Evolutionary conservation across 2,113 vertebrate species (phyloP), one percentile per base, ranked within the genome.

Genomic region (Brachirus orientalis): DNA sequence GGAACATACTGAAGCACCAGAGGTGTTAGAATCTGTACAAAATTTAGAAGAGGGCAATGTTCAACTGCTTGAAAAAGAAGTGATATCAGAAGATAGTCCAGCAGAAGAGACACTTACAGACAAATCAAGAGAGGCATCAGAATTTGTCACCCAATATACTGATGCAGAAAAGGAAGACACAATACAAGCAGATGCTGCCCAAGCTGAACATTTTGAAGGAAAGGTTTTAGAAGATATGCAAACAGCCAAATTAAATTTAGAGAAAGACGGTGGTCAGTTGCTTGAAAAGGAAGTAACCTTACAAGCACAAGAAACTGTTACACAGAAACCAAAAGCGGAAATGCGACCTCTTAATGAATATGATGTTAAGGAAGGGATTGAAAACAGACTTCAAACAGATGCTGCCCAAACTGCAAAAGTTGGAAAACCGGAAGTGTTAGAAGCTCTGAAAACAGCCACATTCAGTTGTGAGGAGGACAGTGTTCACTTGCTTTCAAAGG

Each of bases 131-230:
- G 3, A 51, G n/a, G 44, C 43, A 55, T 10, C 7, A 41, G 55
- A 61, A 50, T 5, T 48, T 20, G 35, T 57, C 22, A 64, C 17
- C 48, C 18, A 82, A 65, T 38, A 22, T 37, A 63, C 55, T 69
- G 56, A 81, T 36, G 17, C 38, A 71, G 72, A 68, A 56, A 47
- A 74, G 35, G 17, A 10, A 47, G 58, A 75, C 63, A 54, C 88
- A 20, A n/a, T 20, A 48, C 14, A 58, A 28, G 6, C 7, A 8
- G 46, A 45, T 6, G 4, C 40, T 43, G 10, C 40, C 5, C 11
- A 43, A 43, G 12, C 10, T 10, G 14, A 43, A 43, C 40, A 9
- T 10, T 12, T 1, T 43, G 40, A 13, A 43, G 40, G 12, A 43
- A 10, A 43, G 12, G 14, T 43, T 4, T 13, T 43, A 43, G 40